Evolutionary conservation across 2,113 vertebrate genomes (phyloP), one percentile per base, ranked within the genome.

Genomic region (Carlito syrichta): DNA sequence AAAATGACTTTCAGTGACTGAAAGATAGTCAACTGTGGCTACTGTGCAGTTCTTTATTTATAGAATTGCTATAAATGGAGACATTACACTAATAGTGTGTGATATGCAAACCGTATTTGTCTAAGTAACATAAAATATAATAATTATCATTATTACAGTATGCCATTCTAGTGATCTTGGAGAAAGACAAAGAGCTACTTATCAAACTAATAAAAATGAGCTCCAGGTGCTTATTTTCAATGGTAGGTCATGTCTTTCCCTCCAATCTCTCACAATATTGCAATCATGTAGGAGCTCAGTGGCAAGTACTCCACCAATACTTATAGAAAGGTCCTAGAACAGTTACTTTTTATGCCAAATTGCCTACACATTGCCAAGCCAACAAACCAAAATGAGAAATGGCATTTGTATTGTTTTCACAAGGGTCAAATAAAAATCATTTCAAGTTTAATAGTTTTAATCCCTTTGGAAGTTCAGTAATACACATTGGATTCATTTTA

Each of bases 1-100:
- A 88, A 90, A 77, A 88, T 93, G 22, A 78, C n/a, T 88, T 97
- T 91, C 71, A 96, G 9, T 58, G 73, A 86, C 30, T 71, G n/a
- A 60, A 93, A 88, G 60, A 48, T n/a, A 50, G 8, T 85, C 63
- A 88, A 73, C 45, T 77, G 22, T 35, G 83, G 19, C 63, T 90
- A 63, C 48, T 54, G 25, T 40, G 23, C 20, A 86, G 89, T 78
- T 89, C 8, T 19, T 94, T 96, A 81, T 87, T 96, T 95, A 81
- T n/a, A n/a, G 4, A 38, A 60, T 82, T 91, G 66, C 68, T 91
- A 60, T 86, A 91, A 97, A 71, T 58, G 30, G 20, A 94, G 58
- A 63, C 73, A 60, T 66, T 68, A n/a, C 6, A 62, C 60, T 76
- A 84, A 95, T 87, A 16, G 68, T 66, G 32, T 71, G 40, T 96